A percentile compares a stretch with the other conserved stretches of the same genome.
Evolutionary conservation across 2,113 vertebrate species (phyloP).

Genomic region (Mola mola): DNA sequence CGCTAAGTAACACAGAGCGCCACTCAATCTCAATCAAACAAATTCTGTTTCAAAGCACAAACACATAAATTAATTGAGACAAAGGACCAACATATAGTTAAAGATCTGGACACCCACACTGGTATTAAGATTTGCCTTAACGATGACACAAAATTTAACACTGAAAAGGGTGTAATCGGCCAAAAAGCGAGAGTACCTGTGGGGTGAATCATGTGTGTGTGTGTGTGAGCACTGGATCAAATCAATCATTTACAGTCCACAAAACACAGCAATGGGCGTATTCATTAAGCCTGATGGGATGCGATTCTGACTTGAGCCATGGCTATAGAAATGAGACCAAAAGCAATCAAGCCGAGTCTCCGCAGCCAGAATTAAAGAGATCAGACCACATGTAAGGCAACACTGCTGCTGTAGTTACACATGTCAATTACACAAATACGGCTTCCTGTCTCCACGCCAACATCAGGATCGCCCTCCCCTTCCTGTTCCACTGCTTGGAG

Average conservation of each 20-base stretch:
- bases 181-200: too few species aligned
- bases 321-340: conserved; percentile 32
- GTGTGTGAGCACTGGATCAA: too few species aligned
- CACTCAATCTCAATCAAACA: too few species aligned
- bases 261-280: conserved; percentile 29
- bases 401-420: conserved; percentile 49
- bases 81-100: too few species aligned
- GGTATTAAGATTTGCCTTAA: neutral
- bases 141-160: neutral
- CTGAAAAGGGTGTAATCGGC: too few species aligned
- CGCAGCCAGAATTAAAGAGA: conserved; percentile 53
- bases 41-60: too few species aligned
- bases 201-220: too few species aligned
- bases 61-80: too few species aligned
- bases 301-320: conserved; percentile 9
- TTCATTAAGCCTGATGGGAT: conserved; percentile 38
- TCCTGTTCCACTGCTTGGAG: neutral
- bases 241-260: neutral
- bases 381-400: conserved; percentile 62
- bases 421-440: conserved; percentile 68
- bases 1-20: too few species aligned
- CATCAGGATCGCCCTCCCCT: conserved; percentile 23
- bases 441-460: conserved; percentile 45
- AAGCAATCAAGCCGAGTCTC: conserved; percentile 44
- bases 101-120: neutral